Base-by-base conservation (phyloP, 2,113 vertebrate species). In the Ophiodon elongatus region DNA sequence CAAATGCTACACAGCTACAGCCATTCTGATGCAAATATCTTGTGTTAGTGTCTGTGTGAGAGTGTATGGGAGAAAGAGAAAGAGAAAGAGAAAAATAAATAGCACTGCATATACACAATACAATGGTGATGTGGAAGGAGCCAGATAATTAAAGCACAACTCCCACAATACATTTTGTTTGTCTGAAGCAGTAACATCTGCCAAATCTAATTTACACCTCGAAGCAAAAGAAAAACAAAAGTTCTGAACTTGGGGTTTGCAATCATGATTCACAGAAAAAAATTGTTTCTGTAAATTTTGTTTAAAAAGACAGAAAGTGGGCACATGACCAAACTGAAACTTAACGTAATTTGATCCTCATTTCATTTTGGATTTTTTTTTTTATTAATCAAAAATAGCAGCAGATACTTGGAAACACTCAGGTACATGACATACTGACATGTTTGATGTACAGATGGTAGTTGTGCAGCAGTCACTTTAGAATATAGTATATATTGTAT, bases 11-110 rank as follows among this genome's bases (percentile, higher is more conserved):
- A 41, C 67, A 85, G 80, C 73, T 39, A 33, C 41, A 82, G 35
- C 29, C 72, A 80, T 83, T 90, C 52, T 83, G 37, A 82, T 89
- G 79, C 76, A 82, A 79, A 83, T 69, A 79, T 69, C n/a, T 35
- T 5, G 13, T 37, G 45, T 63, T 1, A 35, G 35, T 52, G 33
- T 59, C 2, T 54, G 50, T 54, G 33, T 33, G 6, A 60, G 13
- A 47, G 27, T n/a, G 25, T 19, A 31, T 9, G 31, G 4, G 50
- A 50, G 33, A 73, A 75, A 57, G 0, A 47, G 21, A 47, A 57
- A 41, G 23, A 35, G 60, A 25, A 25, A 56, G 23, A 56, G 27
- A 52, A 59, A 57, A 80, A 62, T 50, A 37, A 70, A 57, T 14
- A 67, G 2, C 35, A 25, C 45, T 68, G 52, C 43, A 65, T 21